Base-by-base conservation (phyloP, 2,113 vertebrate species). In the Dicerorhinus sumatrensis region DNA sequence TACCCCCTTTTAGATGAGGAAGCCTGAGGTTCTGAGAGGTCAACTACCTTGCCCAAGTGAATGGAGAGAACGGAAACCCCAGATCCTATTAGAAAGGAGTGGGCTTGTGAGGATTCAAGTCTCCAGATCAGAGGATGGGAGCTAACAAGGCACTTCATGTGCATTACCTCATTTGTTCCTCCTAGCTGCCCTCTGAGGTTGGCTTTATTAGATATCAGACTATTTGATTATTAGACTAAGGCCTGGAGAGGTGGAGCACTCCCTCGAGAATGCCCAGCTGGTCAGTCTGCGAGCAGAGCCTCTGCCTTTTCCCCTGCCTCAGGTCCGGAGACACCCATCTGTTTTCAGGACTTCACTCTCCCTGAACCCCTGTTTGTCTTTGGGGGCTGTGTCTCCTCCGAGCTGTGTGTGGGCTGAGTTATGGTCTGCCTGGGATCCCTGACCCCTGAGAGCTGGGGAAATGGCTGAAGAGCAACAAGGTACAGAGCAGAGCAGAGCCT, bases 81-180 rank as follows among this genome's bases (percentile, higher is more conserved):
- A 58, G 7, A 58, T 65, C 56, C 83, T 65, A 13, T 27, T 8
- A 9, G 51, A 36, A 69, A 73, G 33, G 33, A 48, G 21, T 18
- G 18, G 48, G 56, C 6, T 60, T 29, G 39, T 70, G 48, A 85
- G 39, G 48, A 21, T 36, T 29, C 29, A 60, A 75, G 9, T 5
- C 4, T 18, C 23, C 60, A n/a, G 58, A 33, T 56, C 21, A 54
- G 56, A 79, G 56, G n/a, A 10, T 31, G 31, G 54, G 48, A 27
- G 72, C 46, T 51, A 12, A 39, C 1, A 27, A 56, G 79, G 33
- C n/a, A 0, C 56, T 2, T 29, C 4, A 2, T 2, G 0, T 5
- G 36, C 29, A 2, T 33, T 2, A 1, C 29, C 56, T 25, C 58
- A 13, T 72, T 9, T 70, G 46, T n/a, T 46, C 60, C 48, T 70